A percentile compares a stretch with the other conserved stretches of the same genome.
phyloP scores from a whole-genome alignment of 2,113 vertebrate genomes.

The Amblyopsis rosae region DNA sequence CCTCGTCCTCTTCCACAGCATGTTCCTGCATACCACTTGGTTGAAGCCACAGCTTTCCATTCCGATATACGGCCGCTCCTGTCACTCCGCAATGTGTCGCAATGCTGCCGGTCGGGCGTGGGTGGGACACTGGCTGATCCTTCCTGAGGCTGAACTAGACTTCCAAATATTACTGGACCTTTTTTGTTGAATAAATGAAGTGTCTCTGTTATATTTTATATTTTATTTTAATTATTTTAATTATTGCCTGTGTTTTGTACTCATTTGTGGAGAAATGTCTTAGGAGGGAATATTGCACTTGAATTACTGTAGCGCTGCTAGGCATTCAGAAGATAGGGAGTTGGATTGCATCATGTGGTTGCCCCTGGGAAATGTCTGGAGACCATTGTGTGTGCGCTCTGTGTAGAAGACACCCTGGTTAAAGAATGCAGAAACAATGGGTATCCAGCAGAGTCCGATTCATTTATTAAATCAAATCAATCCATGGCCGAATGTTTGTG shows the following conservation, averaged over 20 bases:
- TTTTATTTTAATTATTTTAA: slow-evolving; percentile 43
- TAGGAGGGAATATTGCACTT: slow-evolving; percentile 59
- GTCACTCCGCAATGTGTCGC: slow-evolving; percentile 32
- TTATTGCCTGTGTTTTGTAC: slow-evolving; percentile 55
- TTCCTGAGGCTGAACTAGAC: slow-evolving; percentile 35
- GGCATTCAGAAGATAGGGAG: slow-evolving; percentile 34
- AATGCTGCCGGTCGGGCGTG: slow-evolving; percentile 5
- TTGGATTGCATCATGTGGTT: slow-evolving; percentile 52
- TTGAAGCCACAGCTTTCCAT: slow-evolving; percentile 15
- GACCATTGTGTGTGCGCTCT: slow-evolving; percentile 55
- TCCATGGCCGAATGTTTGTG: slow-evolving; percentile 53
- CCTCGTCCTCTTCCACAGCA: slow-evolving; percentile 26
- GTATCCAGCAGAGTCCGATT: slow-evolving; percentile 60
- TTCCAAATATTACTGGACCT: slow-evolving; percentile 16
- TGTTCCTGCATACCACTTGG: slow-evolving; percentile 13
- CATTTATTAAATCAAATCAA: slow-evolving; percentile 76
- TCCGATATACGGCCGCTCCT: slow-evolving; percentile 20
- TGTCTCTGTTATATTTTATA: slow-evolving; percentile 45
- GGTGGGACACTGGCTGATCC: slow-evolving; percentile 24
- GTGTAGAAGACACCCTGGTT: slow-evolving; percentile 46
- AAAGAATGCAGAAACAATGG: slow-evolving; percentile 58
- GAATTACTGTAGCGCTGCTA: slow-evolving; percentile 56
- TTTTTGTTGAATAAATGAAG: slow-evolving; percentile 61
- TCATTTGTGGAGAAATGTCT: slow-evolving; percentile 34
- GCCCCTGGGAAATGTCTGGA: slow-evolving; percentile 38